These are phyloP conservation scores for Emmelina monodactyla DNA, from an alignment of 2,888 invertebrate genomes.

Conservation along the genomic window DNA sequence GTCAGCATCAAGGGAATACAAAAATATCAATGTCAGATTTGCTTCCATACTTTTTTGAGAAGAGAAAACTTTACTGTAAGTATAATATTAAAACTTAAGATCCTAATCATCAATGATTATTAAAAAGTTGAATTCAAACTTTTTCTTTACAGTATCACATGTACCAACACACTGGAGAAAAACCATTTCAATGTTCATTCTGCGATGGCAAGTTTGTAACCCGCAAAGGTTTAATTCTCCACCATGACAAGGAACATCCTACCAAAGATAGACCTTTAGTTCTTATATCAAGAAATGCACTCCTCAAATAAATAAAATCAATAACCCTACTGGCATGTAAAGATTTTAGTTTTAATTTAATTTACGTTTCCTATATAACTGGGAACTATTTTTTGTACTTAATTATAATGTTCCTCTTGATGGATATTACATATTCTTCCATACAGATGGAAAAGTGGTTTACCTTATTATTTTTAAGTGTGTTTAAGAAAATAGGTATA, in stretches of 20 bases:
- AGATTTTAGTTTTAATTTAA: too few species aligned
- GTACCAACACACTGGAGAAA: conserved; percentile 83
- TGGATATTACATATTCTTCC: too few species aligned
- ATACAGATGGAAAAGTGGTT: too few species aligned
- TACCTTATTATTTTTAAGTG: too few species aligned
- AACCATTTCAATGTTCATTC: conserved; percentile 89
- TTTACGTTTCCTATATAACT: too few species aligned
- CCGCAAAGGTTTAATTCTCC: conserved; percentile 37
- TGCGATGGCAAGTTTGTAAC: conserved; percentile 44
- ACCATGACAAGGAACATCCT: conserved; percentile 40
- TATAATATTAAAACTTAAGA: too few species aligned
- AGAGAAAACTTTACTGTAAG: conserved; percentile 45
- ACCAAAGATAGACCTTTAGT: conserved; percentile 30
- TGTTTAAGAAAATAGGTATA: too few species aligned
- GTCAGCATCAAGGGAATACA: conserved; percentile 25
- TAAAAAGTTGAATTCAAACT: too few species aligned
- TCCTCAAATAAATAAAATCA: conserved; percentile 28
- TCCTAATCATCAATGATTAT: too few species aligned
- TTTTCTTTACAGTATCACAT: conserved; percentile 43
- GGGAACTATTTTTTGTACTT: too few species aligned
- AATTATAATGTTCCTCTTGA: too few species aligned
- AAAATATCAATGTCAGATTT: conserved; percentile 38
- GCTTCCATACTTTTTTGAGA: conserved; percentile 39
- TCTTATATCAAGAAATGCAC: conserved; percentile 29
- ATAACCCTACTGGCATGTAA: too few species aligned